A percentile compares a stretch with the other conserved stretches of the same genome.
These are phyloP conservation scores for Gephyroberyx darwinii DNA, from an alignment of 2,797 vertebrate species.

Conservation along the genomic window DNA sequence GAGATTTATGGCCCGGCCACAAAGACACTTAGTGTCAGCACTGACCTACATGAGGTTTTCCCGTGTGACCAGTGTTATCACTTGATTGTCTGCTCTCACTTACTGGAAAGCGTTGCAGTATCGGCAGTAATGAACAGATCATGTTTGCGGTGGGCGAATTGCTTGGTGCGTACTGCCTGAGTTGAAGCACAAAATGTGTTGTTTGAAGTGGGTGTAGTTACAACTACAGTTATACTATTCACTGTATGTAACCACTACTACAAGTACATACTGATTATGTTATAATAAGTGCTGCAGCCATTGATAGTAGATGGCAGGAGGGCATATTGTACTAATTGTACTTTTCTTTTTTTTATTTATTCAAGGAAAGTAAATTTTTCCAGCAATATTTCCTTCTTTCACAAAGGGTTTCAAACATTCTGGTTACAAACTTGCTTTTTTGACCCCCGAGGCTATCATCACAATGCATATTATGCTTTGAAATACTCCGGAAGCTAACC, in stretches of 20 bases:
- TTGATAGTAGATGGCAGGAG: background rate
- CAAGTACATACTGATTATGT: too few relatives aligned
- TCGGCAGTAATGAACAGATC: constrained; percentile 10
- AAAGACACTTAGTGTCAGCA: constrained; percentile 13
- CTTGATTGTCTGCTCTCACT: constrained; percentile 34
- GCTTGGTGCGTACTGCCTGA: background rate
- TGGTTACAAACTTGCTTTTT: background rate
- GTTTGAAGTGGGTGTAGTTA: background rate
- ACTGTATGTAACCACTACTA: too few relatives aligned
- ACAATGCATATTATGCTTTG: too few relatives aligned
- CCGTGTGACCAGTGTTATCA: background rate
- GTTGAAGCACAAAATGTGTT: too few relatives aligned
- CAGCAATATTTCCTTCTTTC: background rate
- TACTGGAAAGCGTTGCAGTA: background rate
- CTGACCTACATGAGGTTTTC: constrained; percentile 14
- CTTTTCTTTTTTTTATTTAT: background rate
- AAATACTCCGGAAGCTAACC: background rate
- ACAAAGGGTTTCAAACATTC: background rate
- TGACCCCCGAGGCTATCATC: background rate
- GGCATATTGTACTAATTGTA: background rate
- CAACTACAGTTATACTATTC: background rate
- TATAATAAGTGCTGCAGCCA: background rate
- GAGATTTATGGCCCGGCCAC: constrained; percentile 47
- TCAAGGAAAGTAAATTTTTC: background rate
- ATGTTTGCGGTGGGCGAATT: background rate